These are phyloP conservation scores for Mobula birostris DNA, from an alignment of 2,113 vertebrate genomes.

Conservation along the genomic window DNA sequence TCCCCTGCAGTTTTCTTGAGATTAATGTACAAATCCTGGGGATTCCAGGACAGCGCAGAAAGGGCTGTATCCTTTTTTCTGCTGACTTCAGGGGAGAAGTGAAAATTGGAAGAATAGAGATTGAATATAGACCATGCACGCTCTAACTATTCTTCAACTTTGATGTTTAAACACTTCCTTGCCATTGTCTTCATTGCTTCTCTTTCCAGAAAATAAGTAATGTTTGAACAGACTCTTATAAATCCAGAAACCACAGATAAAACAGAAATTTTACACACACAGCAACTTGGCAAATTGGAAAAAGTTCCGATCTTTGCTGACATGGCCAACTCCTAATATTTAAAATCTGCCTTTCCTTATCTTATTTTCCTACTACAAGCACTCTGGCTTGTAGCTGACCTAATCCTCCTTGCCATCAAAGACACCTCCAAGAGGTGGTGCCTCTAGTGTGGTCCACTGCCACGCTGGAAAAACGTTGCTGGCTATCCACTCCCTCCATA, in stretches of 20 bases:
- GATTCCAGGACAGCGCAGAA: neutral
- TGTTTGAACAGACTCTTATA: neutral
- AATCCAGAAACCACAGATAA: neutral
- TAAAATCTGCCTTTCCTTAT: neutral
- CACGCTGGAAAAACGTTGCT: too few species aligned
- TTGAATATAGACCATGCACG: neutral
- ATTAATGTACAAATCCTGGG: neutral
- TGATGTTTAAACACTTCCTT: neutral
- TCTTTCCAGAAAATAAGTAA: neutral
- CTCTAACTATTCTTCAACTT: neutral
- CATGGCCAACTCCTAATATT: neutral
- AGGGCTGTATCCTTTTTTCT: neutral
- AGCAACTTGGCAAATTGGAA: neutral
- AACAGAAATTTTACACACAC: neutral
- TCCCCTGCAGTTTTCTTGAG: neutral
- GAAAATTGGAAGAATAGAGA: neutral
- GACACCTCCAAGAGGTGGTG: too few species aligned
- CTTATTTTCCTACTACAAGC: neutral
- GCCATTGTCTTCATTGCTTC: neutral
- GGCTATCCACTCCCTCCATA: too few species aligned
- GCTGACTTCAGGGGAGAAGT: neutral
- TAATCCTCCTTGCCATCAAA: too few species aligned
- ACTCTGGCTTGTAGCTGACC: too few species aligned
- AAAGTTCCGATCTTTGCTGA: neutral
- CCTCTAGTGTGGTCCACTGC: too few species aligned